phyloP scores from a whole-genome alignment of 2,888 invertebrate species.

The Minunthozetes semirufus region DNA sequence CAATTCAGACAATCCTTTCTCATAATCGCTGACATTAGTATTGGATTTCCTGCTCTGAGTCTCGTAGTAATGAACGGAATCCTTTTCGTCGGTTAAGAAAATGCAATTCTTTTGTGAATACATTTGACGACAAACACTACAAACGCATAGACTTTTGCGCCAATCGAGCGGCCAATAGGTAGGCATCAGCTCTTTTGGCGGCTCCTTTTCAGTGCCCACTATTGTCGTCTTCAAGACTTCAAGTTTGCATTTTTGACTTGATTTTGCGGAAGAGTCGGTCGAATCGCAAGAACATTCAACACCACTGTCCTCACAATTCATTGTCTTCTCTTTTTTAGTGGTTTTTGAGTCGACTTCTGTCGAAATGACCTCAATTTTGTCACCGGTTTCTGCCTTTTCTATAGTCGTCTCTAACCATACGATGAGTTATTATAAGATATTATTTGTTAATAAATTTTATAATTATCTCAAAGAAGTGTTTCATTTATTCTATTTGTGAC shows the following conservation, averaged over 20 bases:
- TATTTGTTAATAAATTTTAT: background rate
- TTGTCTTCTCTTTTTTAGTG: background rate
- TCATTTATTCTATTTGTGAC: background rate
- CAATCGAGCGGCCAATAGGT: constrained; percentile 52
- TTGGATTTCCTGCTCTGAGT: constrained; percentile 59
- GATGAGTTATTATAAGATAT: too few relatives aligned
- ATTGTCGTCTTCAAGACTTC: background rate
- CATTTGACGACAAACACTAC: constrained; percentile 53
- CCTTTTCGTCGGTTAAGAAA: constrained; percentile 69
- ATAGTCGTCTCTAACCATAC: background rate
- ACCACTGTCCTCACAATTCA: background rate
- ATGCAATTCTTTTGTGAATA: constrained; percentile 64
- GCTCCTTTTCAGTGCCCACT: too few relatives aligned
- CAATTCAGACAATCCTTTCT: constrained; percentile 68
- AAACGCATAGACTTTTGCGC: constrained; percentile 61
- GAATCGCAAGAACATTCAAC: constrained; percentile 30
- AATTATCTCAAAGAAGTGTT: background rate
- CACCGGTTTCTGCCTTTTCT: background rate
- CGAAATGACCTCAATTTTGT: background rate
- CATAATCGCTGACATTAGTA: constrained; percentile 46
- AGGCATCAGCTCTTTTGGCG: constrained; percentile 35
- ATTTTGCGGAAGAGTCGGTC: background rate
- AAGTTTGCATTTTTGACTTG: constrained; percentile 24
- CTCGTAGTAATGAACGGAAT: constrained; percentile 62
- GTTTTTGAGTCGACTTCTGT: background rate